Evolutionary conservation across 2,113 vertebrate species (phyloP).

Genomic region (Odocoileus virginianus): DNA sequence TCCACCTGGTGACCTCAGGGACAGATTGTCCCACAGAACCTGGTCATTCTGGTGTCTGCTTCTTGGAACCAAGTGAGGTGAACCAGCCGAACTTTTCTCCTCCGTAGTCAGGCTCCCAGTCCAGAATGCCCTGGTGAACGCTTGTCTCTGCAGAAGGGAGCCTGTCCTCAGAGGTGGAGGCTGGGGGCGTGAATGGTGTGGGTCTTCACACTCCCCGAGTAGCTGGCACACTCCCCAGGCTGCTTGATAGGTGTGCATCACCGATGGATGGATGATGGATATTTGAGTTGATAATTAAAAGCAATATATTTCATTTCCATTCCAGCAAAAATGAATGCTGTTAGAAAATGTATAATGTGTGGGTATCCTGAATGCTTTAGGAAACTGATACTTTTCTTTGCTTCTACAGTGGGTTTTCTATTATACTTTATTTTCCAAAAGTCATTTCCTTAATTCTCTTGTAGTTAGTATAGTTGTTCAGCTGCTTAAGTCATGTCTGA

Average conservation of each 20-base stretch:
- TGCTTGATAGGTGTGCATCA: no score
- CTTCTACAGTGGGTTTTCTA: neutral
- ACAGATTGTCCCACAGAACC: neutral
- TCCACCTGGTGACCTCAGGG: neutral
- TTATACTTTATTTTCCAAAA: neutral
- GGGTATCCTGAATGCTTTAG: neutral
- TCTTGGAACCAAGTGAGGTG: neutral
- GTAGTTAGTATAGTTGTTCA: neutral
- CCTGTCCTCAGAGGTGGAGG: neutral
- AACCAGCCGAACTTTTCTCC: neutral
- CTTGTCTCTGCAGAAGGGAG: neutral
- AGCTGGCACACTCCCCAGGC: neutral
- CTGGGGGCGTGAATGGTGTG: rapidly evolving
- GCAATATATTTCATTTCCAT: neutral
- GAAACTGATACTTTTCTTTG: neutral
- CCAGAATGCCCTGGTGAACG: rapidly evolving
- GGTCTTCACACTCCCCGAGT: neutral
- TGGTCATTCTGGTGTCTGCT: neutral
- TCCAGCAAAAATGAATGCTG: neutral
- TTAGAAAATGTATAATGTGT: neutral
- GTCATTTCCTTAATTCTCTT: neutral
- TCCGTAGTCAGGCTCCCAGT: neutral
- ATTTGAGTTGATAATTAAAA: neutral
- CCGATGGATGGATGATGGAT: no score
- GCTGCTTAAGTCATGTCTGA: neutral